Percentiles rank a stretch among this genome's conserved stretches.
These are phyloP conservation scores for Willowsia nigromaculata DNA, from an alignment of 2,888 invertebrate genomes.

Conservation along the genomic window DNA sequence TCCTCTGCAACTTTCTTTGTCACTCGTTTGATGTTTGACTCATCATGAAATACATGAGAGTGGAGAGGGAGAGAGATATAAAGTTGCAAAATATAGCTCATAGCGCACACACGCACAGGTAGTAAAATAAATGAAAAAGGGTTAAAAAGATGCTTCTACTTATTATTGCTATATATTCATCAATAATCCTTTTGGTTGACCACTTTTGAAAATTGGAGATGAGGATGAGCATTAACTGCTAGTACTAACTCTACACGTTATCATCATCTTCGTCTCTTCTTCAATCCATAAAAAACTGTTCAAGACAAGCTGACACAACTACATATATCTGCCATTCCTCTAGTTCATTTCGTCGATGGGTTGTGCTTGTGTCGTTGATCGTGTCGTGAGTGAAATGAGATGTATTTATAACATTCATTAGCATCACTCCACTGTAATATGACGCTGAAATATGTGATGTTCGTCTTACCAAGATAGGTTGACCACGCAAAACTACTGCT, in stretches of 20 bases:
- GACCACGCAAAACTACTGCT: background rate
- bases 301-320: slow-evolving; percentile 43
- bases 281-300: slow-evolving; percentile 56
- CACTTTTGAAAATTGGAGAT: background rate
- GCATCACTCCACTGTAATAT: slow-evolving; percentile 27
- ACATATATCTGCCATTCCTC: slow-evolving; percentile 18
- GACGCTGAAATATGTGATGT: slow-evolving; percentile 26
- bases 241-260: background rate
- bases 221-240: background rate
- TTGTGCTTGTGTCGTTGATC: background rate
- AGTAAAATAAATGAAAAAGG: background rate
- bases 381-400: slow-evolving; percentile 27
- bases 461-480: background rate
- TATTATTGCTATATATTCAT: background rate
- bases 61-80: too few species aligned
- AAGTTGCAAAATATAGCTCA: background rate
- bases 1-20: background rate
- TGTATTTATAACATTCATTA: slow-evolving; percentile 42
- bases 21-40: background rate
- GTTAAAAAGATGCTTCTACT: background rate
- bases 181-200: slow-evolving; percentile 8
- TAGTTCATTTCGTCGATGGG: slow-evolving; percentile 23
- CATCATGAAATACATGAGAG: background rate
- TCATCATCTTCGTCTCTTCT: too few species aligned
- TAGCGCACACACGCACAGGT: background rate